Base-by-base conservation (phyloP, 1,140 invertebrate genomes). In the Sipha flava region DNA sequence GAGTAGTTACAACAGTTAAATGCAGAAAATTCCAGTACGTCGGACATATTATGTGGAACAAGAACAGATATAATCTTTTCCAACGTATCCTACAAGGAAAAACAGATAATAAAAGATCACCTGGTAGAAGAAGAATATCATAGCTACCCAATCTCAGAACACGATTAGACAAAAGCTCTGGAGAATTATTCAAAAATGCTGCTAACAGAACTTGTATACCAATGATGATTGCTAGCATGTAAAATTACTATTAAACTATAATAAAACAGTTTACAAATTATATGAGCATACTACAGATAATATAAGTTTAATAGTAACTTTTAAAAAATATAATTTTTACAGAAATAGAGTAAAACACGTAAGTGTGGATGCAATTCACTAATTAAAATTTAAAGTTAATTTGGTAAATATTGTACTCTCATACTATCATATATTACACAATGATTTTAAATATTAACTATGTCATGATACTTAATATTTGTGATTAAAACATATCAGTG, bases 21-120 rank as follows among this genome's bases (percentile, higher is more conserved):
- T n/a, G n/a, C n/a, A n/a, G n/a, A n/a, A n/a, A n/a, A n/a, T n/a
- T n/a, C n/a, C n/a, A n/a, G n/a, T n/a, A n/a, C n/a, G n/a, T n/a
- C n/a, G n/a, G n/a, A n/a, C n/a, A n/a, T n/a, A n/a, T n/a, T n/a
- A n/a, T n/a, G n/a, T n/a, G n/a, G n/a, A n/a, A n/a, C n/a, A n/a
- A 37, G 2, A 45, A 68, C 40, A 45, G 64, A 37, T 40, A 54
- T 23, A 77, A 77, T 37, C 26, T 31, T 34, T 47, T 77, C 49
- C 73, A 77, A 54, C 26, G 47, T 37, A 77, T 77, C 73, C 45
- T 77, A 47, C 73, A 77, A 77, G 73, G 73, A 18, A 77, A 77
- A 57, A 26, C 49, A n/a, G 21, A 77, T 37, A 57, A 47, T n/a
- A 54, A 77, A 77, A 77, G 73, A 57, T 10, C 37, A 7, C 73